A percentile compares a stretch with the other conserved stretches of the same genome.
These are phyloP conservation scores for Callopanchax toddi DNA, from an alignment of 2,113 vertebrate genomes.

Conservation along the genomic window DNA sequence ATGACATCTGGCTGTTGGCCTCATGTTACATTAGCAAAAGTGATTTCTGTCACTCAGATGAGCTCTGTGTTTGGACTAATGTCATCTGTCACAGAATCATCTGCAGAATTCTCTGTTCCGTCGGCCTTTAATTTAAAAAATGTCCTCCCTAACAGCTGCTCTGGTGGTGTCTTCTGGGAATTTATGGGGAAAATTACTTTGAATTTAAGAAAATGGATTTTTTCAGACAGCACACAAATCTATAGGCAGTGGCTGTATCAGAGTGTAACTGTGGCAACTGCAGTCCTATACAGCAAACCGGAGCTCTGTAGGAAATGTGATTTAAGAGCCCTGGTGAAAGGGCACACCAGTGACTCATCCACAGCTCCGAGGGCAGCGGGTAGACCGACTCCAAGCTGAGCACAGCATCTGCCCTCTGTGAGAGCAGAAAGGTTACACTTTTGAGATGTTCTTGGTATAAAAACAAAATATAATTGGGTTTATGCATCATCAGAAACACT, in stretches of 20 bases:
- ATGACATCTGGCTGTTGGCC: neutral
- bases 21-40: slow-evolving; percentile 1
- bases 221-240: neutral
- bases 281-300: neutral
- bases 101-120: neutral
- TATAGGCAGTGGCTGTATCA: neutral
- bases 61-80: neutral
- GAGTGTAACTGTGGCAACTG: neutral
- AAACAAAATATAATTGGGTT: neutral
- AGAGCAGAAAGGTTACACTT: neutral
- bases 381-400: slow-evolving; percentile 9
- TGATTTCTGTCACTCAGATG: neutral
- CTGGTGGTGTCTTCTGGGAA: neutral
- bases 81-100: neutral
- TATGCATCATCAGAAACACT: neutral
- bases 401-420: neutral
- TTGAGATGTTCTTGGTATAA: neutral
- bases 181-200: neutral
- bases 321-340: slow-evolving; percentile 13
- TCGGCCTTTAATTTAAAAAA: neutral
- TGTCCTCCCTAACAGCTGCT: neutral
- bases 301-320: slow-evolving; percentile 5
- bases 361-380: neutral
- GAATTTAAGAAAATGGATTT: neutral
- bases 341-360: slow-evolving; percentile 23